Conservation (phyloP, 2,888 invertebrate genomes). For the Mellilla xanthometata region DNA sequence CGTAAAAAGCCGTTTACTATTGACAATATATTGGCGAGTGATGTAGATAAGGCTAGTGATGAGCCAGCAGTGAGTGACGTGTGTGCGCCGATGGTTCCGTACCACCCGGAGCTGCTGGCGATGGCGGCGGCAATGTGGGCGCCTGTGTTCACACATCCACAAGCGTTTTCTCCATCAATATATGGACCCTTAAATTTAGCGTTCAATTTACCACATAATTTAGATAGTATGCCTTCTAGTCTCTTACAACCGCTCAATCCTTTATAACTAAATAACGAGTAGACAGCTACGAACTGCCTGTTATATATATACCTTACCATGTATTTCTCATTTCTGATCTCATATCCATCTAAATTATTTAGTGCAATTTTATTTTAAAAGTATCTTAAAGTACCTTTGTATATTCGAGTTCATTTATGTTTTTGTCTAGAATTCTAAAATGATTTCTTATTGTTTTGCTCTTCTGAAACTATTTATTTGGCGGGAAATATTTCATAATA, state of each 20-base stretch:
- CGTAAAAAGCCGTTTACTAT: conserved; percentile 91
- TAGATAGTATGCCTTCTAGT: conserved; percentile 35
- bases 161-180: conserved; percentile 22
- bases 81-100: conserved; percentile 30
- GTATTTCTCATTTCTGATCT: not conserved
- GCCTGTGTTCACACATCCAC: conserved; percentile 38
- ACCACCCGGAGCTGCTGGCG: conserved; percentile 45
- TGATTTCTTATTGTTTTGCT: no score
- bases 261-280: conserved; percentile 8
- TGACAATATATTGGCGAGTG: conserved; percentile 91
- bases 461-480: no score
- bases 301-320: not conserved
- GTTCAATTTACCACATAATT: conserved; percentile 39
- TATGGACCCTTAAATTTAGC: conserved; percentile 42
- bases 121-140: conserved; percentile 53
- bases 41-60: conserved; percentile 58
- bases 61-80: conserved; percentile 42
- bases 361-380: no score
- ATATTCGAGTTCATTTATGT: no score
- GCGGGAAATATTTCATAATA: no score
- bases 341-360: not conserved
- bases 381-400: no score
- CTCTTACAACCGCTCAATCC: conserved; percentile 27
- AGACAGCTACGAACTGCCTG: no score
- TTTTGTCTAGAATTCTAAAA: no score